phyloP scores from a whole-genome alignment of 2,888 invertebrate genomes.

The Caradrina kadenii region DNA sequence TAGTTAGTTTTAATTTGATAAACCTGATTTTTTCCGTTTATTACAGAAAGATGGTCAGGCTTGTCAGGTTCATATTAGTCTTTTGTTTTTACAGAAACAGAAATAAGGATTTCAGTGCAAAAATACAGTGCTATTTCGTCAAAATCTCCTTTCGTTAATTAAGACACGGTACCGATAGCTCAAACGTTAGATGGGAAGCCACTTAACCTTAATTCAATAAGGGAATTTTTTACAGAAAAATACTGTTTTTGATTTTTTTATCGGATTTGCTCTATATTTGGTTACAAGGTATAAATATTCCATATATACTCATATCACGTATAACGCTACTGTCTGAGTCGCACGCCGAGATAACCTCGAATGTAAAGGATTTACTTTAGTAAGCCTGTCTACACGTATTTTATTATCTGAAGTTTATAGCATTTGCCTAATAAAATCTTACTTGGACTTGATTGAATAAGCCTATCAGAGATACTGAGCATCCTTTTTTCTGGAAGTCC shows the following conservation, averaged over 20 bases:
- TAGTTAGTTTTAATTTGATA: not conserved
- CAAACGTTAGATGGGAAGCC: no score
- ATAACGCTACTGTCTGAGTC: not conserved
- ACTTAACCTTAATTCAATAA: no score
- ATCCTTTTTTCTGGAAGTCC: not conserved
- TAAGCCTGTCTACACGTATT: conserved; percentile 17
- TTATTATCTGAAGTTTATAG: conserved; percentile 36
- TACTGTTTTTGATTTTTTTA: not conserved
- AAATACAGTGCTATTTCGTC: no score
- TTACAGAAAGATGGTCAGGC: no score
- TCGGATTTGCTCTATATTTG: conserved; percentile 1
- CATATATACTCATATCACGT: conserved; percentile 2
- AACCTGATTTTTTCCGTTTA: no score
- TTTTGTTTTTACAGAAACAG: no score
- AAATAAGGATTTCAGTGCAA: no score
- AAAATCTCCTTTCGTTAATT: no score
- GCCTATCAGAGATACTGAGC: not conserved
- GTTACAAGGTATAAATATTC: conserved; percentile 8
- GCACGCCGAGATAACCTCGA: not conserved
- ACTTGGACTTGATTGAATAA: conserved; percentile 45
- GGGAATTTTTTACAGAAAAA: no score
- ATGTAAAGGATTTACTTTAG: conserved; percentile 30
- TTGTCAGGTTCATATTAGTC: no score
- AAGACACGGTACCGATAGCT: no score
- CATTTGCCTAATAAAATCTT: conserved; percentile 41